phyloP scores from a whole-genome alignment of 2,113 vertebrate genomes.

The Pelvicachromis taeniatus region DNA sequence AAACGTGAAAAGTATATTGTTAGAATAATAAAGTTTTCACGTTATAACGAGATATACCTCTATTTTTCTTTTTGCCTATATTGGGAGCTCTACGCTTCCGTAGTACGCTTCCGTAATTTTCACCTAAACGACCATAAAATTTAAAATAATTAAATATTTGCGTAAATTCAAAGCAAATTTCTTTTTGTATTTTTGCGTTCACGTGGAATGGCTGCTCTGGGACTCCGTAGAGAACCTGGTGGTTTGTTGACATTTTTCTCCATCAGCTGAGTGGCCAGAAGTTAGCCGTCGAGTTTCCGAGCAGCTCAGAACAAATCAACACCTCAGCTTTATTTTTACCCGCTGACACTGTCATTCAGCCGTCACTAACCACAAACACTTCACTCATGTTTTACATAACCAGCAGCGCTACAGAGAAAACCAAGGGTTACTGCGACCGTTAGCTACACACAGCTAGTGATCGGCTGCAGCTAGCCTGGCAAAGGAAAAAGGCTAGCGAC shows the following conservation, averaged over 20 bases:
- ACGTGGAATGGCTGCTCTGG: background rate
- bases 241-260: constrained; percentile 50
- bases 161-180: rapidly evolving
- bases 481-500: background rate
- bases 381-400: background rate
- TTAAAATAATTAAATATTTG: rapidly evolving
- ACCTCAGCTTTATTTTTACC: background rate
- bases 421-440: background rate
- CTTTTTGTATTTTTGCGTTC: background rate
- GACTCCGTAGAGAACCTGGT: background rate
- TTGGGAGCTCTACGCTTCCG: too few relatives aligned
- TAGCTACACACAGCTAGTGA: background rate
- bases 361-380: background rate
- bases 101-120: too few relatives aligned
- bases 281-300: background rate
- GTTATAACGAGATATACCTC: too few relatives aligned
- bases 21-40: too few relatives aligned
- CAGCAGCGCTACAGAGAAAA: background rate
- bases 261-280: background rate
- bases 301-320: background rate
- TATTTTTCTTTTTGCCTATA: too few relatives aligned
- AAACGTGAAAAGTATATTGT: too few relatives aligned
- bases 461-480: background rate
- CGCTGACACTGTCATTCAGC: background rate
- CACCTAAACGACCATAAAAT: background rate